Evolutionary conservation across 2,888 invertebrate species (phyloP).

Genomic region (Coleophora deauratella): DNA sequence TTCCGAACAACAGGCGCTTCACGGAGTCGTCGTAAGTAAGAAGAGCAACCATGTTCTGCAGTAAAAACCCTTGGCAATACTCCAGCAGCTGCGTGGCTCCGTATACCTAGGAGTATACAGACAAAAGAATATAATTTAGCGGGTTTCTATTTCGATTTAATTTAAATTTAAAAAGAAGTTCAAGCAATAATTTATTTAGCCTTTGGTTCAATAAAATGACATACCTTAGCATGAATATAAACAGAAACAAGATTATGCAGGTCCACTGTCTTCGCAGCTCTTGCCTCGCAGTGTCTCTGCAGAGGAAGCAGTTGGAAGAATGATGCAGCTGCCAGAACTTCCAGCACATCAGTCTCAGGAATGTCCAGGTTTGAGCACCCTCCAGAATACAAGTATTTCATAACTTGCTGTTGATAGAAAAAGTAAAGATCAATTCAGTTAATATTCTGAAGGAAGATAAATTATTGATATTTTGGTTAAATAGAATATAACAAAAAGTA

Average conservation of each 20-base stretch:
- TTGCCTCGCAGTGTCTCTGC: slow-evolving; percentile 87
- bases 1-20: slow-evolving; percentile 89
- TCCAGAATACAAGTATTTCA: slow-evolving; percentile 94
- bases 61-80: slow-evolving; percentile 91
- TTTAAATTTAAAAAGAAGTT: too few relatives aligned
- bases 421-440: not conserved
- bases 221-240: slow-evolving; percentile 93
- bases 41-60: slow-evolving; percentile 96
- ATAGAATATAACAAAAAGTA: too few relatives aligned
- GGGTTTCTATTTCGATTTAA: too few relatives aligned
- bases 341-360: slow-evolving; percentile 86
- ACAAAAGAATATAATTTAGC: not conserved
- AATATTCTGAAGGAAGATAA: too few relatives aligned
- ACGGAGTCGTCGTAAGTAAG: slow-evolving; percentile 93
- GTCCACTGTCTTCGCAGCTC: slow-evolving; percentile 88
- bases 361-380: slow-evolving; percentile 86
- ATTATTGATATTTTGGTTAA: too few relatives aligned
- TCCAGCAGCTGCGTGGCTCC: slow-evolving; percentile 89
- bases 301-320: slow-evolving; percentile 92
- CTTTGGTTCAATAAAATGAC: too few relatives aligned
- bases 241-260: slow-evolving; percentile 92
- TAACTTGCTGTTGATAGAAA: slow-evolving; percentile 79
- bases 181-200: too few relatives aligned
- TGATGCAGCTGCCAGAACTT: slow-evolving; percentile 92
- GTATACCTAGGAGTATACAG: slow-evolving; percentile 77